phyloP scores from a whole-genome alignment of 2,797 vertebrate genomes.

The Pangasius macronema region DNA sequence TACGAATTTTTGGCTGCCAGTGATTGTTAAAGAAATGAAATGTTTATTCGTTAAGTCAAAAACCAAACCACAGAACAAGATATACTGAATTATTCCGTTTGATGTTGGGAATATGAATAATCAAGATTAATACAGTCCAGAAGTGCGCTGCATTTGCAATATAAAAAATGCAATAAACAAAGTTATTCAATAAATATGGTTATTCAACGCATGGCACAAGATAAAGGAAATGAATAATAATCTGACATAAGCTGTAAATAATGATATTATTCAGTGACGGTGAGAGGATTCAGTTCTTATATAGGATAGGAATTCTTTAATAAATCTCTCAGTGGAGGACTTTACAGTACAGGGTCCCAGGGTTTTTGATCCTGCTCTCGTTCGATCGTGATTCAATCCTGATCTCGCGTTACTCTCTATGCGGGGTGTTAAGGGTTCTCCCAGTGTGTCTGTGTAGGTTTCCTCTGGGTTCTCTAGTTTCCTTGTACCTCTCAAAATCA shows the following conservation, averaged over 20 bases:
- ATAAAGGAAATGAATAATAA: background rate
- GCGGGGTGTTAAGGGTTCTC: background rate
- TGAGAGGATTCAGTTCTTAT: background rate
- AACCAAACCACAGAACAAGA: background rate
- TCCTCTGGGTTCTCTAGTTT: background rate
- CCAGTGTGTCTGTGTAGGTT: background rate
- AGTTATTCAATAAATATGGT: background rate
- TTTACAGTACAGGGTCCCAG: background rate
- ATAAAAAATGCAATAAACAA: background rate
- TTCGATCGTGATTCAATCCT: background rate
- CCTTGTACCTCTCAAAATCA: background rate
- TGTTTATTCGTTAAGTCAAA: background rate
- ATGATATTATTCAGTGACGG: too few relatives aligned
- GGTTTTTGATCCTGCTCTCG: background rate
- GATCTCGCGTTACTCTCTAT: background rate
- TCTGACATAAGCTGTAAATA: background rate
- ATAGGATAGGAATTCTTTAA: background rate
- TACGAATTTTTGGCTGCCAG: background rate
- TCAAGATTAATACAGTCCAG: background rate
- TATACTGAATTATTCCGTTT: slow-evolving; percentile 2
- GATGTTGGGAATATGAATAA: background rate
- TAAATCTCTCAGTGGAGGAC: background rate
- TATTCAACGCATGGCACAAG: background rate
- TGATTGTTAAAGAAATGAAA: background rate
- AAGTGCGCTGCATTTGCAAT: background rate